Conservation (phyloP, 2,888 invertebrate species). For the Diplolepis rosae region DNA sequence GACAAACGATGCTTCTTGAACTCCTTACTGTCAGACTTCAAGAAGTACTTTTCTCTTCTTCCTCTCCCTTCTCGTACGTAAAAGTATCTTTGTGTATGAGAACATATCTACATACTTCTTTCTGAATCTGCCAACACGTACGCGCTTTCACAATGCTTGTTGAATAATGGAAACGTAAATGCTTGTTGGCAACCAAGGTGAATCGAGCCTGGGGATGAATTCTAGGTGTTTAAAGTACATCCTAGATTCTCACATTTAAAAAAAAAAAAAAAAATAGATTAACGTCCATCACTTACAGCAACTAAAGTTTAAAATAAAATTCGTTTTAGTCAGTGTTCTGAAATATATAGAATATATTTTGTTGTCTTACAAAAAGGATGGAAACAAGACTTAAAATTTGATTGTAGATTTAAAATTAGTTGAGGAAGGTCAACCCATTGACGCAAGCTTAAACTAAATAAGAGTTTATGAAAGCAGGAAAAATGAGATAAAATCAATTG, state of each 20-base stretch:
- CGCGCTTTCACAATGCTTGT: constrained; percentile 41
- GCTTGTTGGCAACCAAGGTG: constrained; percentile 42
- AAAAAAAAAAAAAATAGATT: not conserved
- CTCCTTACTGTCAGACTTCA: constrained; percentile 34
- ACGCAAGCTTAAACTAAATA: too few relatives aligned
- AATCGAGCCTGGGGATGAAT: constrained; percentile 28
- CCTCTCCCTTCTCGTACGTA: not conserved
- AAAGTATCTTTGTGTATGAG: constrained; percentile 22
- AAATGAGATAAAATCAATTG: too few relatives aligned
- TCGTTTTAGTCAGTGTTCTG: not conserved
- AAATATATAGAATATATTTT: too few relatives aligned
- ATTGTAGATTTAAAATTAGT: too few relatives aligned
- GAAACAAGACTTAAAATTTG: too few relatives aligned
- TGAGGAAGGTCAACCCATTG: too few relatives aligned
- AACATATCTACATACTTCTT: constrained; percentile 28
- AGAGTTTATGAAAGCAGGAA: too few relatives aligned
- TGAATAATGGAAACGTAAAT: constrained; percentile 51
- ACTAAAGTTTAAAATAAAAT: not conserved
- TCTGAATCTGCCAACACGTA: constrained; percentile 34
- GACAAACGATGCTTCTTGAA: constrained; percentile 30
- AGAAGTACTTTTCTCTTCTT: constrained; percentile 28
- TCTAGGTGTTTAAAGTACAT: constrained; percentile 13
- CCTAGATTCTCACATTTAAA: constrained; percentile 20
- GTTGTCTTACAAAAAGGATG: too few relatives aligned
- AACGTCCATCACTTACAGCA: not conserved